Base-by-base conservation (phyloP, 2,797 vertebrate species). In the Amniataba percoides region DNA sequence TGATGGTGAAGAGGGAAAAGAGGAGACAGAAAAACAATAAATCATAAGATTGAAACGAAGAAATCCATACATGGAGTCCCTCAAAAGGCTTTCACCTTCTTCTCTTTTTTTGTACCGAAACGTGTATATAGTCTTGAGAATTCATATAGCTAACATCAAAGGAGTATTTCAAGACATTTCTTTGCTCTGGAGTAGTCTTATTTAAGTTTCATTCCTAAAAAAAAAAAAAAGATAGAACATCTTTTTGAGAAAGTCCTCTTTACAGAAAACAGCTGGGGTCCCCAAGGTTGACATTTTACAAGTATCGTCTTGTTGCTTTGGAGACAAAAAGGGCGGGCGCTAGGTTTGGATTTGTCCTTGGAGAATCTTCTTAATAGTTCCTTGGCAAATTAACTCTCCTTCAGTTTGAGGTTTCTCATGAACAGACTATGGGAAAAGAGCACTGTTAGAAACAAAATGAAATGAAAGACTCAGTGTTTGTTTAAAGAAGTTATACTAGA, bases 241-340 rank as follows among this genome's bases (percentile, higher is more conserved):
- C 39, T 40, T 66, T 56, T 31, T 18, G n/a, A 83, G 45, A 21
- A 27, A 36, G 36, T 70, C n/a, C 10, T 63, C 64, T 52, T 80
- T 70, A 49, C 51, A 53, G 40, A 77, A 48, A 67, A 61, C 81
- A 90, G 78, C 79, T 87, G 88, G 71, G 34, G 0, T 81, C 80
- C 80, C 89, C 25, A 55, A 83, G 78, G 89, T 79, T 74, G 27
- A 60, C 39, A 46, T 83, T 86, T 81, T 74, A 73, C 13, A 78
- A 81, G 63, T 42, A 74, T 51, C 3, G 14, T 61, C 60, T 82
- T 78, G 45, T 84, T 74, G 73, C 73, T 85, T 65, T 76, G 55
- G 78, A 88, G 74, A 78, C 59, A 57, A 68, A 74, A 64, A 23
- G 71, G 69, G 60, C n/a, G 45, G 23, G 61, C 53, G 25, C 12